Evolutionary conservation across 2,888 invertebrate species (phyloP).

Genomic region (Protula sp.): DNA sequence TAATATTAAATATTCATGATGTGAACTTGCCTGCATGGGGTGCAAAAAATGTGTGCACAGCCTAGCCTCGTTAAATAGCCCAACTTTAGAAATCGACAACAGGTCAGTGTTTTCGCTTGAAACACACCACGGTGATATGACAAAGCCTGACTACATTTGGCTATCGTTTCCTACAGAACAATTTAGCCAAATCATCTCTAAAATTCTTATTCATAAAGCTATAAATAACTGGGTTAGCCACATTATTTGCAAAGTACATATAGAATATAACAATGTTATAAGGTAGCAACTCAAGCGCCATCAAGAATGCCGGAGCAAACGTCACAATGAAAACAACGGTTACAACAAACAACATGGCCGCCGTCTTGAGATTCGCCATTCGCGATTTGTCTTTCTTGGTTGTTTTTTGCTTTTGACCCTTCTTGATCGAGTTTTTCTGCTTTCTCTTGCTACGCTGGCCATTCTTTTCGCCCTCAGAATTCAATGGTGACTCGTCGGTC

Average conservation of each 20-base stretch:
- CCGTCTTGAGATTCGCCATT: conserved; percentile 46
- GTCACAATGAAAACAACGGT: conserved; percentile 48
- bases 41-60: too few relatives aligned
- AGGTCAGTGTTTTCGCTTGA: too few relatives aligned
- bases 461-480: neutral
- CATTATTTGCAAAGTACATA: conserved; percentile 52
- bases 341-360: conserved; percentile 51
- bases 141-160: too few relatives aligned
- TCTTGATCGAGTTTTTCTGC: neutral
- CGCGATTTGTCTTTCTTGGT: conserved; percentile 22
- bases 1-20: too few relatives aligned
- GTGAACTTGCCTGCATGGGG: too few relatives aligned
- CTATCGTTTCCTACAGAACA: conserved; percentile 1
- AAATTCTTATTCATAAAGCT: conserved; percentile 53
- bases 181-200: conserved; percentile 36
- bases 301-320: conserved; percentile 46
- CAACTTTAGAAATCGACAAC: too few relatives aligned
- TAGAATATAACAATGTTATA: conserved; percentile 44
- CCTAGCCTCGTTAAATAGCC: too few relatives aligned
- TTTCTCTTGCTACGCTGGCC: neutral
- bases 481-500: neutral
- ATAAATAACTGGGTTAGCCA: conserved; percentile 53
- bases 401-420: conserved; percentile 10
- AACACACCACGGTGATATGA: too few relatives aligned
- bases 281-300: conserved; percentile 27